phyloP scores from a whole-genome alignment of 2,797 vertebrate species.

The Acipenser ruthenus region DNA sequence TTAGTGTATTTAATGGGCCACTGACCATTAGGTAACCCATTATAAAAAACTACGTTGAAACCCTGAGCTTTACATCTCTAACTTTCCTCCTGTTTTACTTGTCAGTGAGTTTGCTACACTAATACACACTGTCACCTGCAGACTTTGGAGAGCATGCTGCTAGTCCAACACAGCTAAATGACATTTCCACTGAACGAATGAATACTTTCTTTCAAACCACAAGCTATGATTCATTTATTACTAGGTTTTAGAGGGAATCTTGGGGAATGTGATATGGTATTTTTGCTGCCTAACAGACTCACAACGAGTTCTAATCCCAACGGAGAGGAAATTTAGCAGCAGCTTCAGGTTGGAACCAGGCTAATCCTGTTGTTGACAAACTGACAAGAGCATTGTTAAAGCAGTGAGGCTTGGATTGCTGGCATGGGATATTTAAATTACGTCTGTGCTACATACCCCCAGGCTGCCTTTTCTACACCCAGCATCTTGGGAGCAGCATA shows the following conservation, averaged over 20 bases:
- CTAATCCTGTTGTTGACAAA: slow-evolving; percentile 41
- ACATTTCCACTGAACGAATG: slow-evolving; percentile 21
- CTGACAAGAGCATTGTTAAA: slow-evolving; percentile 48
- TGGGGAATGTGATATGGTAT: slow-evolving; percentile 28
- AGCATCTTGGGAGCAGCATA: slow-evolving; percentile 37
- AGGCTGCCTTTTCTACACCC: slow-evolving; percentile 59
- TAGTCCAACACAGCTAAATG: slow-evolving; percentile 18
- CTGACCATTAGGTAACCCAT: slow-evolving; percentile 15
- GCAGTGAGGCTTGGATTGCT: slow-evolving; percentile 17
- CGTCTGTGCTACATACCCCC: slow-evolving; percentile 36
- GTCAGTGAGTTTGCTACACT: slow-evolving; percentile 18
- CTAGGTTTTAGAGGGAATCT: slow-evolving; percentile 26
- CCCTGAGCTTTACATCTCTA: background rate
- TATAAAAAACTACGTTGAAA: background rate
- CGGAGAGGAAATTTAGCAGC: slow-evolving; percentile 30
- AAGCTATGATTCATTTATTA: slow-evolving; percentile 35
- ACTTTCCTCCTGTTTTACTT: slow-evolving; percentile 5
- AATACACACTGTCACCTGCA: slow-evolving; percentile 24
- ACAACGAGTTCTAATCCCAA: slow-evolving; percentile 19
- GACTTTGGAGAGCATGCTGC: slow-evolving; percentile 18
- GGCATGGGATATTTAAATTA: background rate
- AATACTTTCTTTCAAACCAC: slow-evolving; percentile 29
- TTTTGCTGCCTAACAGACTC: slow-evolving; percentile 18
- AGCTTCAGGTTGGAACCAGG: slow-evolving; percentile 39
- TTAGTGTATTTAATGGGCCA: slow-evolving; percentile 38